Conservation (phyloP, 1,140 invertebrate species). For the Melanaphis sacchari region DNA sequence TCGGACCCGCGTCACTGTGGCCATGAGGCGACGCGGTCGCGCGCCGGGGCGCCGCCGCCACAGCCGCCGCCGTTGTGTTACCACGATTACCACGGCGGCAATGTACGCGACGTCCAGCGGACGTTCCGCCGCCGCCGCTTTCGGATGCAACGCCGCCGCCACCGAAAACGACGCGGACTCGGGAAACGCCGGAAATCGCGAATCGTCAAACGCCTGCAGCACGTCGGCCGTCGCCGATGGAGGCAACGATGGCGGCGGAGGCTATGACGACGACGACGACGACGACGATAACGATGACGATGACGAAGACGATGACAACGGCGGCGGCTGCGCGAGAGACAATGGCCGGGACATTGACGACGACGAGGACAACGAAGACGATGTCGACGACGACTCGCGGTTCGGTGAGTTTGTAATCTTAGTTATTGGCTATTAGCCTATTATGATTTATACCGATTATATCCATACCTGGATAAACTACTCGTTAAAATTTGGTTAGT, state of each 20-base stretch:
- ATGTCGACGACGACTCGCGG: neutral
- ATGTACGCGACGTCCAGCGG: neutral
- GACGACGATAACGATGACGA: neutral
- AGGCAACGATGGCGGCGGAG: neutral
- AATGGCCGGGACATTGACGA: neutral
- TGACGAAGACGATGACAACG: neutral
- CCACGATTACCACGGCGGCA: neutral
- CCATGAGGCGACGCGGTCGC: neutral
- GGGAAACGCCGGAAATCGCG: neutral
- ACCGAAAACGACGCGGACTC: neutral
- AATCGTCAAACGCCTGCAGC: neutral
- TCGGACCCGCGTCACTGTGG: neutral
- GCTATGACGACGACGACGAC: neutral
- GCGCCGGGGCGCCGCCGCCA: neutral
- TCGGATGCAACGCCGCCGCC: neutral
- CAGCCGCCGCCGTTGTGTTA: neutral
- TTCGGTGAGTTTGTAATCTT: neutral
- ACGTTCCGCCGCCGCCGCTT: neutral
- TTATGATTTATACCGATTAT: too few species aligned
- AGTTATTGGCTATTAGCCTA: neutral
- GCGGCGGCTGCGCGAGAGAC: neutral
- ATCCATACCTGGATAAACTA: too few species aligned
- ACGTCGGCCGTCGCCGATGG: too few species aligned
- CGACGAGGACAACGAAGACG: neutral
- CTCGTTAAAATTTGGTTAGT: too few species aligned